Evolutionary conservation across 1,140 invertebrate species (phyloP), one percentile per base, ranked within the genome.

Genomic region (Dreissena polymorpha): DNA sequence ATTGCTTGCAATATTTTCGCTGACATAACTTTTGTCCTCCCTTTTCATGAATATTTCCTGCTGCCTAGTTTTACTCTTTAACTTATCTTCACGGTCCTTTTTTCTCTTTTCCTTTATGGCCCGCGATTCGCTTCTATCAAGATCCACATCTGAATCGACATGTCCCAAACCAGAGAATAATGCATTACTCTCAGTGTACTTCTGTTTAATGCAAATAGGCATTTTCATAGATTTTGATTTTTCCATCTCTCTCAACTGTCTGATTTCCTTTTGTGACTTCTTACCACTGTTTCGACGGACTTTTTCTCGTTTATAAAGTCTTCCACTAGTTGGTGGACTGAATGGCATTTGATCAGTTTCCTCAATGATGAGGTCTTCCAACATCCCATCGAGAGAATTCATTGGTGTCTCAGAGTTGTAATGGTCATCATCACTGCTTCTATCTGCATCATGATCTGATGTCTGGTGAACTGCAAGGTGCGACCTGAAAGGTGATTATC

Each of bases 81-180:
- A 86, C 10, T 68, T 83, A 21, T 89, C 87, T 50, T 85, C 72
- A 60, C 64, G 84, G 23, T 88, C 86, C 77, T 76, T 88, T 21
- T 76, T 84, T 63, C 75, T 79, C 63, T 83, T 86, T 18, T 89
- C 88, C 57, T 87, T 88, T 21, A 81, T 87, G 67, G 89, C 90
- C 39, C 80, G 67, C 21, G 81, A 51, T 29, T 76, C 77, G 12
- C 72, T 60, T 76, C 79, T 75, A 50, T 91, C 89, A 13, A 90
- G 75, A 80, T 90, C 89, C 50, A 88, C 89, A 84, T 91, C 89
- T 14, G 90, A 91, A 72, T 90, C 89, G 63, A 86, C 87, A 23
- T 85, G 85, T 68, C 84, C 86, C 14, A 90, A 80, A 55, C 86
- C 87, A 70, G 85, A 87, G 29, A 90, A 85, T 14, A 85, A 69